These are phyloP conservation scores for Caenorhabditis sp. DNA, from an alignment of 2,888 invertebrate species.

Conservation along the genomic window DNA sequence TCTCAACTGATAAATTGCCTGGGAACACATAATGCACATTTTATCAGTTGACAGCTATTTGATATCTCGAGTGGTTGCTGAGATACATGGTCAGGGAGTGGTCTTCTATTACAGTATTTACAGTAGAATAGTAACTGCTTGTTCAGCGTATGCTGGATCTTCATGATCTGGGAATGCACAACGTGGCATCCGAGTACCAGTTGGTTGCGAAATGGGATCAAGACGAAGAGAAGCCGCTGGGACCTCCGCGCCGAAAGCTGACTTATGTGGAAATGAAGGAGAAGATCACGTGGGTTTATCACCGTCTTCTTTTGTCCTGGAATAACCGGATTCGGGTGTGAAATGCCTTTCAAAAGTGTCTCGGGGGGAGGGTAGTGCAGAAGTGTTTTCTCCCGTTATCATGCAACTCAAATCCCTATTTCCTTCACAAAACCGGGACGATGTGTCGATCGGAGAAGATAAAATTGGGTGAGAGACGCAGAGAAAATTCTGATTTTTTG, in stretches of 20 bases:
- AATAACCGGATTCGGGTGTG: conserved; percentile 17
- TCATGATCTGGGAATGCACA: conserved; percentile 57
- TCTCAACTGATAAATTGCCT: too few species aligned
- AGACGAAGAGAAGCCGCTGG: conserved; percentile 36
- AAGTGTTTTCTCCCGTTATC: conserved; percentile 2
- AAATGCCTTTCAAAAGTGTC: conserved; percentile 16
- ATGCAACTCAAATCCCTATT: conserved; percentile 43
- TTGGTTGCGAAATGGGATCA: conserved; percentile 50
- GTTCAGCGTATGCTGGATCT: conserved; percentile 54
- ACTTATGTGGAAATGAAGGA: conserved; percentile 57
- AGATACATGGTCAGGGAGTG: too few species aligned
- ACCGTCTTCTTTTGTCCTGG: background rate
- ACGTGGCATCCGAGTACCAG: conserved; percentile 56
- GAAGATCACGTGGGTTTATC: conserved; percentile 59
- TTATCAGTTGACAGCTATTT: too few species aligned
- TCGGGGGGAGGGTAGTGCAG: background rate
- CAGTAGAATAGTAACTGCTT: too few species aligned
- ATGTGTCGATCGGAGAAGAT: conserved; percentile 30
- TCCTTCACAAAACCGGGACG: conserved; percentile 23
- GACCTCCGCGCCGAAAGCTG: conserved; percentile 34
- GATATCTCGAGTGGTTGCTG: too few species aligned
- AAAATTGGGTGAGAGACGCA: conserved; percentile 38
- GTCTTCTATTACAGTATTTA: too few species aligned
- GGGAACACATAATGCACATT: too few species aligned
- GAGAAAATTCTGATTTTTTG: too few species aligned